Evolutionary conservation across 2,888 invertebrate species (phyloP), one percentile per base, ranked within the genome.

Genomic region (Spisula solida): DNA sequence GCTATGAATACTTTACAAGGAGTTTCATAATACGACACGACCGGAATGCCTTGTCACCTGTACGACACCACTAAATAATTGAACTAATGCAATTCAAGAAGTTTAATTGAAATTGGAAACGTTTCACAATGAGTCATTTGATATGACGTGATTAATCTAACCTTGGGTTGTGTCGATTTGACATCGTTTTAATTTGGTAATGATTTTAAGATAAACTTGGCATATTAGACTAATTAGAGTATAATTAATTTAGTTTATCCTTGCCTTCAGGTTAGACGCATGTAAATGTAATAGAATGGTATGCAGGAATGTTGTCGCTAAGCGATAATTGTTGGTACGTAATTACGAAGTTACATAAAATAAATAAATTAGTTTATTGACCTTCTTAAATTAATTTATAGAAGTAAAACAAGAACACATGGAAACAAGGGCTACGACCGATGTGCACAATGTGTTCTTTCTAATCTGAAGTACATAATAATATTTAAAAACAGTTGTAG

Each of bases 91-190:
- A 66, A 66, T 66, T 66, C 25, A 25, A 66, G 60, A n/a, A 66
- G n/a, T 66, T 66, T 66, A 66, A 66, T 66, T 66, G 60, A 66
- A 66, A 66, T n/a, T 66, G 60, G 60, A 66, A 66, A 66, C 60
- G 10, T 66, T 66, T 66, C 10, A 66, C 6, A 5, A 2, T 66
- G 60, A 66, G 60, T 66, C 60, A 66, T 66, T 10, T n/a, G 25
- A 0, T 25, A 66, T 66, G 60, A 4, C 25, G 60, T 66, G n/a
- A 66, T 66, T 25, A 66, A 66, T 66, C 6, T 66, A 25, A 25
- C 60, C 60, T 25, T 25, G 60, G 60, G 60, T 66, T 25, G 4
- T 4, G 25, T 25, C n/a, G 25, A n/a, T 25, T 25, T 66, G 60
- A 66, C 60, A 66, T 66, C 60, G 25, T 66, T 66, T 66, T 12